Evolutionary conservation across 2,113 vertebrate genomes (phyloP).

Genomic region (Willisornis vidua): DNA sequence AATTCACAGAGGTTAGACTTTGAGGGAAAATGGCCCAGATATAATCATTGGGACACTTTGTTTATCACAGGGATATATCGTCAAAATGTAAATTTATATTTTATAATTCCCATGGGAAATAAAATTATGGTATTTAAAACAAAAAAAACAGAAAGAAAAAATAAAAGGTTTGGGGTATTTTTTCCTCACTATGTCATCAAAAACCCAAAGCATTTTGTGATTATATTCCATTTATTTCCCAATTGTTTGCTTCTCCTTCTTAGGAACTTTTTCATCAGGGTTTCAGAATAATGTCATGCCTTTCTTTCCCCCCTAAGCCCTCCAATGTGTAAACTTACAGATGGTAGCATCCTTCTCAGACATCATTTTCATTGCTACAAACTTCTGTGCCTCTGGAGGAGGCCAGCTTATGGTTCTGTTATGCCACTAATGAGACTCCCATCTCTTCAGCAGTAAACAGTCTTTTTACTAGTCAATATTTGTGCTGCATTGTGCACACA

Average conservation of each 20-base stretch:
- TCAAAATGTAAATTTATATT: conserved; percentile 4
- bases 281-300: conserved; percentile 60
- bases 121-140: neutral
- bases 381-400: conserved; percentile 70
- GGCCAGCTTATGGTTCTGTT: conserved; percentile 63
- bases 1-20: conserved; percentile 2
- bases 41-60: neutral
- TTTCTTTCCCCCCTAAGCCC: conserved; percentile 11
- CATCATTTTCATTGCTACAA: conserved; percentile 59
- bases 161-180: neutral
- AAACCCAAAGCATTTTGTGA: neutral
- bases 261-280: conserved; percentile 55
- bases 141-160: neutral
- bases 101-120: conserved; percentile 4
- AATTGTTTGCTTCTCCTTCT: conserved; percentile 17
- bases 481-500: conserved; percentile 31
- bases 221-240: conserved; percentile 49
- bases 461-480: conserved; percentile 52
- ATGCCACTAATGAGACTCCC: conserved; percentile 60
- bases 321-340: conserved; percentile 60
- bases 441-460: conserved; percentile 60
- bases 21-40: neutral
- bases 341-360: conserved; percentile 56
- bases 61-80: neutral
- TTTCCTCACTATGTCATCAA: neutral